Percentiles rank a stretch among this genome's conserved stretches.
Conservation (phyloP, 2,113 vertebrate species). For the Acinonyx jubatus region DNA sequence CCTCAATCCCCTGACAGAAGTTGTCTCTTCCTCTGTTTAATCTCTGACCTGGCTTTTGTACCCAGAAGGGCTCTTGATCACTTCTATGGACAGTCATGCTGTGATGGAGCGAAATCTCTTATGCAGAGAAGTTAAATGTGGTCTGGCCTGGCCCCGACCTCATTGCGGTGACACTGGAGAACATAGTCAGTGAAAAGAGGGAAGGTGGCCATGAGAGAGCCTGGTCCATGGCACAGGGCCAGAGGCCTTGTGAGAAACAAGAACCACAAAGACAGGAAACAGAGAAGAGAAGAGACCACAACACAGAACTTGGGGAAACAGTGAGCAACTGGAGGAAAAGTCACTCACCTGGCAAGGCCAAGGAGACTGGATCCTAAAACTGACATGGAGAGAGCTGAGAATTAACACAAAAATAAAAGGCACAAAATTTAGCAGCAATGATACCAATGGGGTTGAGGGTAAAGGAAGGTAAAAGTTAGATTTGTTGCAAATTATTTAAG, state of each 20-base stretch:
- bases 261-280: not conserved
- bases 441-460: not conserved
- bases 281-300: not conserved
- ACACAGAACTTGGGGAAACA: not conserved
- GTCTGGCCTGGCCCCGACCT: not conserved
- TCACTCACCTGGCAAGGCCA: not conserved
- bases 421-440: not conserved
- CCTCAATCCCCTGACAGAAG: not conserved
- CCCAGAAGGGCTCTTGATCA: not conserved
- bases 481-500: not conserved
- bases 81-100: not conserved
- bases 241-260: not conserved
- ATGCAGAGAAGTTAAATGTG: not conserved
- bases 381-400: not conserved
- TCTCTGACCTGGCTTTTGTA: not conserved
- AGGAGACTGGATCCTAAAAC: not conserved
- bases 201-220: not conserved
- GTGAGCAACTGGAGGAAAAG: not conserved
- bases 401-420: not conserved
- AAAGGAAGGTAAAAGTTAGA: not conserved
- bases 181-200: not conserved
- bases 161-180: not conserved
- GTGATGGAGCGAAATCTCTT: not conserved
- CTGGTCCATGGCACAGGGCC: not conserved
- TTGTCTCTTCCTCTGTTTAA: not conserved